Base-by-base conservation (phyloP, 1,140 invertebrate species). In the Drosophila pectinifera region DNA sequence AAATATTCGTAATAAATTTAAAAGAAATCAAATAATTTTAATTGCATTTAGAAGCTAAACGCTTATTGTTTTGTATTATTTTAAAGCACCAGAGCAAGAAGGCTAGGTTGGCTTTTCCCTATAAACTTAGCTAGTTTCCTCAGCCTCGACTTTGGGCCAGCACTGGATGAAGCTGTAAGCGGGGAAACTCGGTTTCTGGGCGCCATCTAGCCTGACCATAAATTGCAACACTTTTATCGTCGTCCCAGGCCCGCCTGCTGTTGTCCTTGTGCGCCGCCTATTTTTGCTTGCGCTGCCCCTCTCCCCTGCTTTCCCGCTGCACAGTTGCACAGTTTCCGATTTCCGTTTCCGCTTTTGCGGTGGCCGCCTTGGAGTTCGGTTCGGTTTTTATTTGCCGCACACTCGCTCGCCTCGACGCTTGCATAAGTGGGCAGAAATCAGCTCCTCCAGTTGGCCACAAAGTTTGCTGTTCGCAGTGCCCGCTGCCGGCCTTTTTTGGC, bases 201-300 rank as follows among this genome's bases (percentile, higher is more conserved):
- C 84, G 84, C 73, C 80, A 78, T 53, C 69, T 64, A 74, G 84
- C 85, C 84, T 83, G 84, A 74, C 84, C 76, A 88, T 88, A 88
- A 88, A 89, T 88, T 89, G 83, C 83, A 88, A 88, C 83, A 88
- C 83, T 88, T 89, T 88, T 89, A 88, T 89, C 80, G 80, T 48
- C 54, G 26, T 67, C 42, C 65, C 73, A 76, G 75, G 56, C 72
- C 61, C 65, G 74, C 74, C 75, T 77, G 73, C 49, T 70, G 76
- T 65, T 78, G 76, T 78, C 67, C 75, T 59, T 74, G 70, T 74
- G 70, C 31, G 72, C 84, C 76, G 84, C 83, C 84, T 89, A 84
- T 89, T 89, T 83, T 58, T 77, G 77, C 53, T 36, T 14, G 10
- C n/a, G 20, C 42, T 55, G 14, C 11, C 42, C 20, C 8, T 5